Evolutionary conservation across 2,888 invertebrate species (phyloP).

Genomic region (Stramonita haemastoma): DNA sequence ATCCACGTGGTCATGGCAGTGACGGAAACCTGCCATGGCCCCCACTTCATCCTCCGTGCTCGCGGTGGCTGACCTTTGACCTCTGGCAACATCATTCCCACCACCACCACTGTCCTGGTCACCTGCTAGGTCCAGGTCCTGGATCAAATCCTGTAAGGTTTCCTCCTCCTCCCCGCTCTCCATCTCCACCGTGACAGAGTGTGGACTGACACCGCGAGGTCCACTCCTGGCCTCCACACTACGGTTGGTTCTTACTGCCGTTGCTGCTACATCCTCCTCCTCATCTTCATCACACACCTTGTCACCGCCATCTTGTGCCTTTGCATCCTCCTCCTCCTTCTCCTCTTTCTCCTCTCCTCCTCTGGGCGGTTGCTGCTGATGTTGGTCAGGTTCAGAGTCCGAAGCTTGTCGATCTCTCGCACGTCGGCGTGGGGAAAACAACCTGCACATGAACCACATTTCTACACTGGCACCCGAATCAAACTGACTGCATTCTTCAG

Average conservation of each 20-base stretch:
- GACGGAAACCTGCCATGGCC: too few species aligned
- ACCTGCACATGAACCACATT: constrained; percentile 45
- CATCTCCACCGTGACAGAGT: background rate
- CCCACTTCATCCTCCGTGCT: too few species aligned
- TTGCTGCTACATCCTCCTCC: background rate
- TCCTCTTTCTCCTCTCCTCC: background rate
- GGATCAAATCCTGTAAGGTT: too few species aligned
- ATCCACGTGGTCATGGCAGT: background rate
- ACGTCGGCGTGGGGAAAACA: background rate
- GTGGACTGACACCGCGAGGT: too few species aligned
- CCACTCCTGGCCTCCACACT: too few species aligned
- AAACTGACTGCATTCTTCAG: background rate
- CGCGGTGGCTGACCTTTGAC: too few species aligned
- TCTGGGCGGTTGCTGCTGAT: background rate
- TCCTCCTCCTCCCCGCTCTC: constrained; percentile 13
- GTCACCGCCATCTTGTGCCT: background rate
- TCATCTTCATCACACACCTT: background rate
- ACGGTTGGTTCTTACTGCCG: too few species aligned
- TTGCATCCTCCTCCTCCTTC: background rate
- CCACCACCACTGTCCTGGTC: too few species aligned
- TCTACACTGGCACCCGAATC: constrained; percentile 33
- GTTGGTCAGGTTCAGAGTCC: background rate
- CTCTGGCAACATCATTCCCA: background rate
- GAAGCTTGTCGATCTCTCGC: too few species aligned
- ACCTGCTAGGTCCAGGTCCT: too few species aligned